These are phyloP conservation scores for Brachionus rotundiformis DNA, from an alignment of 1,140 invertebrate genomes.

Conservation along the genomic window DNA sequence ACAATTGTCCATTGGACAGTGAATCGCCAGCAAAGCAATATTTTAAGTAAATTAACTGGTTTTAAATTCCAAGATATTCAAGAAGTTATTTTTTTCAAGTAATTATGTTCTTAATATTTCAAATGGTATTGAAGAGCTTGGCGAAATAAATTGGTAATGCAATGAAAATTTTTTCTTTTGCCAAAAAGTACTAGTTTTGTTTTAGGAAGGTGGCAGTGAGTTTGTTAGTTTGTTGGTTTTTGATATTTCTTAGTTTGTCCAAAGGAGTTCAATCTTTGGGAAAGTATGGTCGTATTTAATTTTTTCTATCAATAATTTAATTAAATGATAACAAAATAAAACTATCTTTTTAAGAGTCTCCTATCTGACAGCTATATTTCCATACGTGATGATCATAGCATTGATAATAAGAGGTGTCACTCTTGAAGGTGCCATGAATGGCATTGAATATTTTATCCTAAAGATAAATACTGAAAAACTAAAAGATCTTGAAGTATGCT, in stretches of 20 bases:
- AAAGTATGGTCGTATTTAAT: conserved; percentile 56
- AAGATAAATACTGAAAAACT: conserved; percentile 29
- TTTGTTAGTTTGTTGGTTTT: conserved; percentile 37
- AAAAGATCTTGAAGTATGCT: neutral
- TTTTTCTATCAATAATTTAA: neutral
- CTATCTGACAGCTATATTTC: conserved; percentile 81
- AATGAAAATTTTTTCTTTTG: neutral
- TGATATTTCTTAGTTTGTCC: conserved; percentile 44
- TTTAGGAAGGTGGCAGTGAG: conserved; percentile 33
- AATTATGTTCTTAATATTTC: conserved; percentile 51
- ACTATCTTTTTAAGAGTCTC: conserved; percentile 41
- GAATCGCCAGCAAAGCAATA: conserved; percentile 51
- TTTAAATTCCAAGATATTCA: no score
- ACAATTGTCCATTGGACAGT: conserved; percentile 4
- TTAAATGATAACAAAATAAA: neutral
- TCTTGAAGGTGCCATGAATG: conserved; percentile 75
- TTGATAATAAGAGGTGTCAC: conserved; percentile 78
- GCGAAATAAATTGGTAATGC: conserved; percentile 39
- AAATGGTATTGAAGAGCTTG: conserved; percentile 35
- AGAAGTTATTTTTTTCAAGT: conserved; percentile 21
- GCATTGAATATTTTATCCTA: conserved; percentile 70
- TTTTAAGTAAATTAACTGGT: conserved; percentile 30
- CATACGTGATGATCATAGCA: conserved; percentile 79
- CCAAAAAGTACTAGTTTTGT: no score
- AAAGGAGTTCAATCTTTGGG: conserved; percentile 50